These are phyloP conservation scores for Cheilosia variabilis DNA, from an alignment of 2,888 invertebrate genomes.

Conservation along the genomic window DNA sequence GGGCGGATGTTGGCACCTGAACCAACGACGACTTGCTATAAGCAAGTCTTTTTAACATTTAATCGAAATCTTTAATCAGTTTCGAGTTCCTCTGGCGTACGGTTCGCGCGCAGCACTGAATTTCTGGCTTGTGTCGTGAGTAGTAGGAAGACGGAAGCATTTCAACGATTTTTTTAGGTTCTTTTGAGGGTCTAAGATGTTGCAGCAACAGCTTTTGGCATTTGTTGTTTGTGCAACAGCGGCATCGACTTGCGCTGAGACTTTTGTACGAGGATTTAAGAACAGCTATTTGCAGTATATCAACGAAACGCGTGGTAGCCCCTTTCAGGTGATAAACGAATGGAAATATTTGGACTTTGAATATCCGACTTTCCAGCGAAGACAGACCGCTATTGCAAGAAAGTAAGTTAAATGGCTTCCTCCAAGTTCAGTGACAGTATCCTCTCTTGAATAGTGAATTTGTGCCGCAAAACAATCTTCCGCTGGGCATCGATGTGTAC, in stretches of 20 bases:
- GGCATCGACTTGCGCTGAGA: neutral
- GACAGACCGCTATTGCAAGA: slow-evolving; percentile 86
- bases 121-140: neutral
- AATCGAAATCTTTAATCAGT: slow-evolving; percentile 21
- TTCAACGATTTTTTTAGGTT: neutral
- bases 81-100: slow-evolving; percentile 13
- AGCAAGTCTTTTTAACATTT: neutral
- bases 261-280: neutral
- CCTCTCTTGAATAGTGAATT: slow-evolving; percentile 84
- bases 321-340: slow-evolving; percentile 86
- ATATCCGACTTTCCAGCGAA: slow-evolving; percentile 86
- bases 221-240: neutral
- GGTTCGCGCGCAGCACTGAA: neutral
- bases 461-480: slow-evolving; percentile 89
- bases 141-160: neutral
- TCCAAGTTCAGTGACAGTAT: neutral
- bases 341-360: slow-evolving; percentile 91
- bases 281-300: slow-evolving; percentile 2
- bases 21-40: neutral
- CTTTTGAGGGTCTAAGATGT: neutral
- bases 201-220: slow-evolving; percentile 1
- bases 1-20: slow-evolving; percentile 15
- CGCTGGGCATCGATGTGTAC: slow-evolving; percentile 89
- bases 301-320: slow-evolving; percentile 3
- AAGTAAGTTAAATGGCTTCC: slow-evolving; percentile 82